phyloP scores from a whole-genome alignment of 2,888 invertebrate genomes.

The Cheilosia urbana region DNA sequence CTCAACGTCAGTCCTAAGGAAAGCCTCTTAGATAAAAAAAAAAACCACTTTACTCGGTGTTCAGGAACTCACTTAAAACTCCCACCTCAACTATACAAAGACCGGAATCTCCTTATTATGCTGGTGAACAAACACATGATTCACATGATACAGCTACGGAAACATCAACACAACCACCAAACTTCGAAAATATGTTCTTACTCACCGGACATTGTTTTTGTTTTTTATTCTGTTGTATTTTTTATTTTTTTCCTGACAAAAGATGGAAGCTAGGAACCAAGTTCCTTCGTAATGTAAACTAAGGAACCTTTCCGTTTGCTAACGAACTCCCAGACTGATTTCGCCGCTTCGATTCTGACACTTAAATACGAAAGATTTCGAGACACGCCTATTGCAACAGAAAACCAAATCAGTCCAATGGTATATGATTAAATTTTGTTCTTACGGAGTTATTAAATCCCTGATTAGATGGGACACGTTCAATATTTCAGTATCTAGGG shows the following conservation, averaged over 20 bases:
- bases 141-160: no score
- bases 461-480: constrained; percentile 33
- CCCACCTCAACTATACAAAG: no score
- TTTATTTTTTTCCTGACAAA: no score
- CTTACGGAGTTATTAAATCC: constrained; percentile 40
- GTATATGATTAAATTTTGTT: constrained; percentile 49
- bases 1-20: no score
- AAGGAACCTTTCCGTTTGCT: not conserved
- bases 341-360: not conserved
- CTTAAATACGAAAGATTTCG: constrained; percentile 37
- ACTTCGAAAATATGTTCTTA: not conserved
- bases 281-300: not conserved
- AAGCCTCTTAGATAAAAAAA: no score
- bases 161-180: not conserved
- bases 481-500: constrained; percentile 28
- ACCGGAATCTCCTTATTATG: no score
- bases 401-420: not conserved
- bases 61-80: no score
- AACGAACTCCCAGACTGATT: constrained; percentile 22
- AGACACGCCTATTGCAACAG: not conserved
- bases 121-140: no score
- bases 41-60: no score
- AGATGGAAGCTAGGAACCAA: not conserved
- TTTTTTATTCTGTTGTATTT: no score
- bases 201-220: constrained; percentile 36